A percentile compares a stretch with the other conserved stretches of the same genome.
Evolutionary conservation across 1,140 invertebrate species (phyloP).

Genomic region (Drosophila parabipectinata): DNA sequence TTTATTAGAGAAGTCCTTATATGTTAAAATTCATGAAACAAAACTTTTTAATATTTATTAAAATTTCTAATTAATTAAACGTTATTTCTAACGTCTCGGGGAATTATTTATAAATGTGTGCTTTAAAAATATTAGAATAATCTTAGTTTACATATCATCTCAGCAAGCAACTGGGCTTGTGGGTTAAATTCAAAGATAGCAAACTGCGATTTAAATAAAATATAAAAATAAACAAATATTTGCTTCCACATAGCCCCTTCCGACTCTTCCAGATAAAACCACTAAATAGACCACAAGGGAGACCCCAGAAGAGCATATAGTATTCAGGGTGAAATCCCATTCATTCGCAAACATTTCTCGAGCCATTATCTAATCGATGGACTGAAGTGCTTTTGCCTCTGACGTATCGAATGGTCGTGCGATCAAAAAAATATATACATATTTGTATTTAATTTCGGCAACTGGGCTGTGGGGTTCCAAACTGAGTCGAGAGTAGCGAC

Average conservation of each 20-base stretch:
- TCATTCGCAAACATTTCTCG: background rate
- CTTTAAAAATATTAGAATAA: constrained; percentile 8
- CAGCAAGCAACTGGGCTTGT: background rate
- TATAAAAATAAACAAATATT: constrained; percentile 23
- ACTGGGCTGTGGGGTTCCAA: constrained; percentile 3
- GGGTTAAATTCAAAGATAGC: constrained; percentile 29
- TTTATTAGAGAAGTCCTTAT: too few species aligned
- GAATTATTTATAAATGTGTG: background rate
- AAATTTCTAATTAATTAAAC: too few species aligned
- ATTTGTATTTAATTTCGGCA: constrained; percentile 10
- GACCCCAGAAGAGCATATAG: constrained; percentile 7
- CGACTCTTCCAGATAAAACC: constrained; percentile 3
- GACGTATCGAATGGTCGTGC: constrained; percentile 42
- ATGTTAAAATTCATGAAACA: background rate
- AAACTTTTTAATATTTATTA: too few species aligned
- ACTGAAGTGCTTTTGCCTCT: constrained; percentile 28
- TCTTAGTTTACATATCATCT: constrained; percentile 9
- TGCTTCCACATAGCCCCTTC: constrained; percentile 1
- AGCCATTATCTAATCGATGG: constrained; percentile 65
- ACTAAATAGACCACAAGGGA: background rate
- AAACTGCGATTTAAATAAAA: constrained; percentile 13
- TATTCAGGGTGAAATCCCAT: background rate
- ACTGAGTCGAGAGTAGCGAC: constrained; percentile 15
- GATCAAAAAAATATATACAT: background rate
- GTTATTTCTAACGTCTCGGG: too few species aligned